phyloP scores from a whole-genome alignment of 2,113 vertebrate species.

The Leuciscus idus region DNA sequence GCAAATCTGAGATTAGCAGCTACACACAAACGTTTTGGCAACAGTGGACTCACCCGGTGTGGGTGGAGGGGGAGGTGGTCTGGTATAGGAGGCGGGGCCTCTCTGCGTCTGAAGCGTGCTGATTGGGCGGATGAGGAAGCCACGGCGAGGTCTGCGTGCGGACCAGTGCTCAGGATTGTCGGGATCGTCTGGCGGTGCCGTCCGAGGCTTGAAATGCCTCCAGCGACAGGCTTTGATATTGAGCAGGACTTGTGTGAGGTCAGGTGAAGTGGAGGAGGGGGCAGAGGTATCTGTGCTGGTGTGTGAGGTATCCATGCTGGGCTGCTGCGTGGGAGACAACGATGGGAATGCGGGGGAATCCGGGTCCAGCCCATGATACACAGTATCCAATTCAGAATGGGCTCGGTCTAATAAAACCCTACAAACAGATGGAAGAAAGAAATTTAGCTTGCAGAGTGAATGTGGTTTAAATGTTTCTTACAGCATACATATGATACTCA shows the following conservation, averaged over 20 bases:
- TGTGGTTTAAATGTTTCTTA: no score
- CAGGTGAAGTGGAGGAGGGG: conserved; percentile 71
- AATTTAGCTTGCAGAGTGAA: no score
- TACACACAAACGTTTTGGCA: neutral
- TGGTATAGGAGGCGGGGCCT: conserved; percentile 43
- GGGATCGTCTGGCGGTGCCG: conserved; percentile 80
- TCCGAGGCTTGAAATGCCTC: conserved; percentile 99
- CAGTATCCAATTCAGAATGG: conserved; percentile 81
- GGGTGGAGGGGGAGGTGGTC: conserved; percentile 60
- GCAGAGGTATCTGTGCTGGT: conserved; percentile 83
- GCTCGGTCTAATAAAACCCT: conserved; percentile 92
- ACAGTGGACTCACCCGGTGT: conserved; percentile 64
- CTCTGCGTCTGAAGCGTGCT: conserved; percentile 32
- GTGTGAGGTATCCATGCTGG: conserved; percentile 92
- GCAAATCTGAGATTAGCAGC: neutral
- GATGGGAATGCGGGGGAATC: conserved; percentile 83
- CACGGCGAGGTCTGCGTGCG: conserved; percentile 79
- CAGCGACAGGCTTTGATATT: conserved; percentile 97
- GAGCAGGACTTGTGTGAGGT: conserved; percentile 94
- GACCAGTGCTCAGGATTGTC: conserved; percentile 84
- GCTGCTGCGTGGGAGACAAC: conserved; percentile 84
- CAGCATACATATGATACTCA: no score
- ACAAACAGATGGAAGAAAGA: neutral
- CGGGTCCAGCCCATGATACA: conserved; percentile 85
- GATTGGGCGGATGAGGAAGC: conserved; percentile 45